Evolutionary conservation across 2,888 invertebrate genomes (phyloP), one percentile per base, ranked within the genome.

Genomic region (Drosophila picticornis): DNA sequence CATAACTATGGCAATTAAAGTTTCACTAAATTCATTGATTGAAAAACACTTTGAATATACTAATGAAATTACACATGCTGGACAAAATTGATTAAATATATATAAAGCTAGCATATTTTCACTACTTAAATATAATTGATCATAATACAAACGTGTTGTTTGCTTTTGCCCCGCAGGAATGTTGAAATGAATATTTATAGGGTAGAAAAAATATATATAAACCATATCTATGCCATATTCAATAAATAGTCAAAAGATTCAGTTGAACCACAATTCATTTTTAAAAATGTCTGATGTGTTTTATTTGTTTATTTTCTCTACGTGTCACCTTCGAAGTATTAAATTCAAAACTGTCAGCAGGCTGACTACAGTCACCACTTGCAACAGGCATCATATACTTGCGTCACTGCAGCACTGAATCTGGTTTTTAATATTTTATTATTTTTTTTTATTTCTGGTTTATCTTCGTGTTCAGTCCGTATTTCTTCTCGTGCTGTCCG

Each of bases 271-370:
- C 22, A 46, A 25, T 43, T 43, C 5, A 43, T 22, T 43, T 6
- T 2, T 22, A 13, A 13, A 22, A 43, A 43, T 25, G 10, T 50
- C 27, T 11, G 19, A 19, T 5, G 9, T 27, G 50, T 27, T 27
- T 22, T 32, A 40, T 25, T 32, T 36, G 19, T 29, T 4, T 10
- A 3, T n/a, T 19, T 22, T 31, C 31, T 31, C 2, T 6, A 11
- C 58, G 25, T 48, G 36, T 48, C 43, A 65, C n/a, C 52, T 43
- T 10, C 52, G 58, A 51, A 58, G 53, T 61, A 61, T 62, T 67
- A 51, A 65, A 58, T 72, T 62, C 10, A 59, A 53, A 80, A 60
- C 68, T 78, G 76, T 72, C 78, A 76, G 76, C 78, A 80, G 80
- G 69, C 80, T 80, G 76, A 56, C 62, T 50, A 51, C 46, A 75